A percentile compares a stretch with the other conserved stretches of the same genome.
These are phyloP conservation scores for Rhopalosiphum maidis DNA, from an alignment of 1,140 invertebrate genomes.

Conservation along the genomic window DNA sequence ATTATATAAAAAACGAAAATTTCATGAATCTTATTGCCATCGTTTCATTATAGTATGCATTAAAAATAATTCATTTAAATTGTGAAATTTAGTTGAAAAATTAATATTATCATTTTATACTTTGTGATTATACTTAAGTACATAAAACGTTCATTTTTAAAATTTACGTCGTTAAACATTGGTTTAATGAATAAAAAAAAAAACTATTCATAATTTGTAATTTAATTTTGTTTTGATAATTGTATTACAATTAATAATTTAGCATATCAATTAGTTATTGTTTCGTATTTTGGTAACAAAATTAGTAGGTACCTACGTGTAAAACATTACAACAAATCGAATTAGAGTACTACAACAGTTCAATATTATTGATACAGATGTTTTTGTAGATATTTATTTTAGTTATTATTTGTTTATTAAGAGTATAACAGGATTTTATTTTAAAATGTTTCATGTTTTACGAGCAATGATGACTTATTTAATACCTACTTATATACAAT, in stretches of 20 bases:
- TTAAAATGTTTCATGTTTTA: not conserved
- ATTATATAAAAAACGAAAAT: not conserved
- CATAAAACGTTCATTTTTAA: not conserved
- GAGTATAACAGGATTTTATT: not conserved
- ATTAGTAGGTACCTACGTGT: not conserved
- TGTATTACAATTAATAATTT: not conserved
- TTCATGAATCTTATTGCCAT: not conserved
- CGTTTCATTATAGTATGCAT: not conserved
- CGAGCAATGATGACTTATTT: not conserved
- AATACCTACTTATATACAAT: not conserved
- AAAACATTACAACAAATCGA: not conserved
- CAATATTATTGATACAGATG: not conserved
- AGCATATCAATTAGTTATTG: not conserved
- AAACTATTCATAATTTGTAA: not conserved
- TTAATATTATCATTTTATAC: not conserved
- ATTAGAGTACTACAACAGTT: not conserved
- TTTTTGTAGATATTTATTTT: not conserved
- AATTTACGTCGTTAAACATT: not conserved
- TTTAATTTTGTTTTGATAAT: not conserved
- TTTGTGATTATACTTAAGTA: not conserved
- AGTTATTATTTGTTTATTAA: not conserved
- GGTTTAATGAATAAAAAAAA: not conserved
- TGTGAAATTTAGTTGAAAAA: not conserved
- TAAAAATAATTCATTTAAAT: not conserved
- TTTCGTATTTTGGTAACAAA: not conserved